Evolutionary conservation across 1,140 invertebrate genomes (phyloP).

Genomic region (Drosophila ohnishii): DNA sequence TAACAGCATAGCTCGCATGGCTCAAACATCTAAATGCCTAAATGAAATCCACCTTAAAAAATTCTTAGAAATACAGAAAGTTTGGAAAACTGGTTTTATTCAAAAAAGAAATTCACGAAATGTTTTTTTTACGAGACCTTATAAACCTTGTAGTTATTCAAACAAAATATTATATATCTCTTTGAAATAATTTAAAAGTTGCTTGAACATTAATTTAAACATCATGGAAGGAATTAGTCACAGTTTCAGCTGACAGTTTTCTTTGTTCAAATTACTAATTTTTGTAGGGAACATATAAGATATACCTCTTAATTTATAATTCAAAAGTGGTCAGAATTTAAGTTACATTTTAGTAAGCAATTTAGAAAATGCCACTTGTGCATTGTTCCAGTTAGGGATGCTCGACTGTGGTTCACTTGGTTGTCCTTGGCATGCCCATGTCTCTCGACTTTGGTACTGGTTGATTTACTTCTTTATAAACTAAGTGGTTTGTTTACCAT

Average conservation of each 20-base stretch:
- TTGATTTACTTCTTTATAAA: constrained; percentile 60
- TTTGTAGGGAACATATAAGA: neutral
- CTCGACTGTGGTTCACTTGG: constrained; percentile 19
- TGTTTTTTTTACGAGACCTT: neutral
- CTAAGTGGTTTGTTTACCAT: constrained; percentile 70
- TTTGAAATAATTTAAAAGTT: no score
- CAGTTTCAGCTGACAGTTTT: neutral
- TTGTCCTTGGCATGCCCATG: constrained; percentile 63
- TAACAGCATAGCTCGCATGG: constrained; percentile 2
- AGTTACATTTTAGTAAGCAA: neutral
- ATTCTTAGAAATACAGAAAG: constrained; percentile 8
- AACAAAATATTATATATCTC: no score
- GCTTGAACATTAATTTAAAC: no score
- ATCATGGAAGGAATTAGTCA: no score
- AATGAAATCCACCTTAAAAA: neutral
- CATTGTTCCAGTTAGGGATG: neutral
- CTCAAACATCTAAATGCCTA: constrained; percentile 1
- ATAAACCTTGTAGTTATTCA: no score
- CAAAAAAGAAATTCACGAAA: neutral
- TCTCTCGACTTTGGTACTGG: constrained; percentile 22
- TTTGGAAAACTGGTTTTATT: neutral
- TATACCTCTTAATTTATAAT: neutral
- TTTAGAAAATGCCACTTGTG: neutral
- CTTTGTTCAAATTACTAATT: neutral
- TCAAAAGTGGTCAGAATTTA: neutral